Evolutionary conservation across 2,113 vertebrate genomes (phyloP).

Genomic region (Corydoras sp.): DNA sequence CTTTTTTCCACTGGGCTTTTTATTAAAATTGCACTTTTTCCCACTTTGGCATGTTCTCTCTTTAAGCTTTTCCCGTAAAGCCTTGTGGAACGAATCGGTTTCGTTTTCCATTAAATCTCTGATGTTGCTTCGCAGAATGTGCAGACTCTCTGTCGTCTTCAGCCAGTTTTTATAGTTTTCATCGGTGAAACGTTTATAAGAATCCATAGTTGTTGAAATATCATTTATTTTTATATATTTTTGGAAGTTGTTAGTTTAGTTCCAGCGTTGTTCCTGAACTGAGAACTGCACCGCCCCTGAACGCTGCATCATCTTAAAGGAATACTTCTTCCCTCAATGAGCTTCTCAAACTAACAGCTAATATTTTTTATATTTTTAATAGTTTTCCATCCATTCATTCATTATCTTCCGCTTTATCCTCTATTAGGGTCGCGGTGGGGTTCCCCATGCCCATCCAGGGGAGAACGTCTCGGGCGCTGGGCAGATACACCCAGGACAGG

Average conservation of each 20-base stretch:
- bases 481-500: too few species aligned
- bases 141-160: constrained; percentile 44
- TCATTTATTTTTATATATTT: neutral
- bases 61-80: constrained; percentile 2
- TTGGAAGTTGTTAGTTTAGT: neutral
- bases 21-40: neutral
- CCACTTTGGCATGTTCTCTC: neutral
- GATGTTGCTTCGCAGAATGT: constrained; percentile 35
- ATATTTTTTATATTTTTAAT: too few species aligned
- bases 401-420: too few species aligned
- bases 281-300: too few species aligned
- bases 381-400: too few species aligned
- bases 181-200: constrained; percentile 42
- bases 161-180: constrained; percentile 51
- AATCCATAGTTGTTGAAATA: constrained; percentile 8
- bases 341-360: too few species aligned
- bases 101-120: constrained; percentile 45
- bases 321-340: neutral
- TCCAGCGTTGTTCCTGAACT: too few species aligned
- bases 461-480: too few species aligned
- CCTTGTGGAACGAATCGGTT: constrained; percentile 47
- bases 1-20: neutral
- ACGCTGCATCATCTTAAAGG: neutral
- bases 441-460: too few species aligned
- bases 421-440: too few species aligned